phyloP scores from a whole-genome alignment of 1,140 invertebrate species.

The Geopemphigus sp. region DNA sequence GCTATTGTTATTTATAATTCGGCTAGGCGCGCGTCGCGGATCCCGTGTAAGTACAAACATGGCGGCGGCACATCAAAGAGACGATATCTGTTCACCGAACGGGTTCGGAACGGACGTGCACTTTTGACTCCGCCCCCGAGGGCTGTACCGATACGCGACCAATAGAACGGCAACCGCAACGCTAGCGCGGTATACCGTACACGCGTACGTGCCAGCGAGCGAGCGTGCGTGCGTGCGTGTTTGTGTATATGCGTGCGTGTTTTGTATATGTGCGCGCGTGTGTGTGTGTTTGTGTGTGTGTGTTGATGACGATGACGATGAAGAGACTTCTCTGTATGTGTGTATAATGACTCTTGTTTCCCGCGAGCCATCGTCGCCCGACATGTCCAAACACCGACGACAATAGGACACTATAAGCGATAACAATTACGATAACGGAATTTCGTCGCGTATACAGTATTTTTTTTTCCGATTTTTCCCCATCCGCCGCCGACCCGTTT shows the following conservation, averaged over 20 bases:
- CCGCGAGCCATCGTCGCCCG: too few relatives aligned
- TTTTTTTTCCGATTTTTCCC: too few relatives aligned
- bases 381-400: too few relatives aligned
- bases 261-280: background rate
- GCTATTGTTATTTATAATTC: slow-evolving; percentile 20
- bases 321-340: too few relatives aligned
- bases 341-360: too few relatives aligned
- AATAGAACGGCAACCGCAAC: slow-evolving; percentile 38
- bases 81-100: slow-evolving; percentile 45
- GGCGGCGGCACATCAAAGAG: slow-evolving; percentile 47
- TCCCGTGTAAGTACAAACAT: slow-evolving; percentile 48
- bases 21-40: slow-evolving; percentile 29
- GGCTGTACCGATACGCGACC: slow-evolving; percentile 30
- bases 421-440: too few relatives aligned
- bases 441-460: too few relatives aligned
- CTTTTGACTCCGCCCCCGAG: slow-evolving; percentile 37
- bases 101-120: slow-evolving; percentile 30
- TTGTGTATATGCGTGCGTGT: too few relatives aligned
- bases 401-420: too few relatives aligned
- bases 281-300: background rate
- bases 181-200: background rate
- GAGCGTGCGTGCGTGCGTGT: background rate
- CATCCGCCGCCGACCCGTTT: too few relatives aligned
- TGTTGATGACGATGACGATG: too few relatives aligned
- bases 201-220: background rate